These are phyloP conservation scores for Polia nebulosa DNA, from an alignment of 2,888 invertebrate species.

Conservation along the genomic window DNA sequence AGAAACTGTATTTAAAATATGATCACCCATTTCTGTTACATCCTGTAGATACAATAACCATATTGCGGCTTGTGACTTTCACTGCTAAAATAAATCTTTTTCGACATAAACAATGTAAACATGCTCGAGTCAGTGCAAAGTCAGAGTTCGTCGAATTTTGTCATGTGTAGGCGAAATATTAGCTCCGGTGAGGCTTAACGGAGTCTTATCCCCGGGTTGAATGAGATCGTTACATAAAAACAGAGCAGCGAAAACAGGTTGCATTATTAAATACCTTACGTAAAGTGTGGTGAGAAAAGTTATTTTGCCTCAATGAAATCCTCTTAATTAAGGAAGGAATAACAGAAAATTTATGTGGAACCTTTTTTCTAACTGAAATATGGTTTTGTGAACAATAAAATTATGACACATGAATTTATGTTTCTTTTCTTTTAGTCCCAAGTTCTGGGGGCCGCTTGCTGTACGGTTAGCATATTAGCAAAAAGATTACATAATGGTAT, in stretches of 20 bases:
- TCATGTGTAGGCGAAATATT: constrained; percentile 26
- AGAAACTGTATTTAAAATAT: no score
- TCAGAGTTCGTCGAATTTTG: constrained; percentile 12
- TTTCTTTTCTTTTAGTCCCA: neutral
- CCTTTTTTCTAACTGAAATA: neutral
- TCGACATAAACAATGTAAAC: neutral
- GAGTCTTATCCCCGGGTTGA: constrained; percentile 17
- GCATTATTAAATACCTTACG: constrained; percentile 52
- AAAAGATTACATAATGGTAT: neutral
- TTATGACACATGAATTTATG: neutral
- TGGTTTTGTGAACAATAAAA: neutral
- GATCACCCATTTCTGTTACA: no score
- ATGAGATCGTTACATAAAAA: constrained; percentile 57
- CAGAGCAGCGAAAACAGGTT: constrained; percentile 44
- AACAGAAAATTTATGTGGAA: neutral
- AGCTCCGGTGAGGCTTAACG: constrained; percentile 25
- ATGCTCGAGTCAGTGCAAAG: constrained; percentile 2
- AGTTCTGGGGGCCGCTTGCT: neutral
- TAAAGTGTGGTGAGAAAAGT: constrained; percentile 34
- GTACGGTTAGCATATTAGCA: neutral
- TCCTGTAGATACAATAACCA: no score
- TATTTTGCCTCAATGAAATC: constrained; percentile 33
- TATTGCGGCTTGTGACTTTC: neutral
- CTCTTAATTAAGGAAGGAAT: constrained; percentile 24
- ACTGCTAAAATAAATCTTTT: neutral